Evolutionary conservation across 2,113 vertebrate species (phyloP).

Genomic region (Bothrops jararaca): DNA sequence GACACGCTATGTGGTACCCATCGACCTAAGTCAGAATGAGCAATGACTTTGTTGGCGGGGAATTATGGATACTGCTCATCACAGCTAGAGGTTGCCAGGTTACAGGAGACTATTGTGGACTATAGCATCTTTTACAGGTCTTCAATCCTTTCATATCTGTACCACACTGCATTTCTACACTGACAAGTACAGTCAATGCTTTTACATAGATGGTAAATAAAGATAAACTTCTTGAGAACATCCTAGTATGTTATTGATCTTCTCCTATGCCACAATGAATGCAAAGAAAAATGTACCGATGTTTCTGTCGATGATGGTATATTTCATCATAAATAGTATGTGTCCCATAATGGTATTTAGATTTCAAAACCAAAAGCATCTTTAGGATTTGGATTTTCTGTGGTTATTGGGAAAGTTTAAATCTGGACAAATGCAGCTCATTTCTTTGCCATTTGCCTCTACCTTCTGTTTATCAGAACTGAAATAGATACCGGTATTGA

Average conservation of each 20-base stretch:
- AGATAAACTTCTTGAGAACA: background rate
- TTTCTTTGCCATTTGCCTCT: background rate
- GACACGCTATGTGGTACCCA: background rate
- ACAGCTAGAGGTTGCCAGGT: background rate
- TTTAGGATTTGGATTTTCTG: background rate
- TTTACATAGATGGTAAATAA: background rate
- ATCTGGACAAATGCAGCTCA: background rate
- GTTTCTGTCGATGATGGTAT: background rate
- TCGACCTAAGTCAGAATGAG: background rate
- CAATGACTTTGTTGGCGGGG: background rate
- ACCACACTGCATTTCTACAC: background rate
- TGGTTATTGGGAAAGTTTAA: background rate
- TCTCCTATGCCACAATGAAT: background rate
- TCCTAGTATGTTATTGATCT: background rate
- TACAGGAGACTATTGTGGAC: too few relatives aligned
- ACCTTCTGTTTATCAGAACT: background rate
- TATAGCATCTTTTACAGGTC: background rate
- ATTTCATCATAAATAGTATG: background rate
- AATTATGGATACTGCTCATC: background rate
- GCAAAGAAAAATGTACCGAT: background rate
- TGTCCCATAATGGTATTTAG: background rate
- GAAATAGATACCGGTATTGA: background rate
- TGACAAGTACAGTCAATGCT: background rate
- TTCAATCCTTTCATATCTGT: background rate
- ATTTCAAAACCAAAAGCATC: background rate